A percentile compares a stretch with the other conserved stretches of the same genome.
Evolutionary conservation across 2,888 invertebrate genomes (phyloP).

Genomic region (Cerastoderma edule): DNA sequence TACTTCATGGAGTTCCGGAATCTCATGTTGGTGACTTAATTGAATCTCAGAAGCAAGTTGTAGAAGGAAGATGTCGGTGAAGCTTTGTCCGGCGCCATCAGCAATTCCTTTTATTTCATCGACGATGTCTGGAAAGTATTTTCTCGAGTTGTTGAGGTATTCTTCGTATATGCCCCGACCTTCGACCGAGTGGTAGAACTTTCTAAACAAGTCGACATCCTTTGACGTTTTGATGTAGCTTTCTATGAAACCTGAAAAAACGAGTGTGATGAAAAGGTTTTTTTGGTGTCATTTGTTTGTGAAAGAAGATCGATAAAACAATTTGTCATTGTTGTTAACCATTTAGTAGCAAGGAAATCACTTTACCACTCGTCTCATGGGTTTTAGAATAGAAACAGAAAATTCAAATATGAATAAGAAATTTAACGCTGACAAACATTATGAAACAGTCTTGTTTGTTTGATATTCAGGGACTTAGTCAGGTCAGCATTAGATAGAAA

Average conservation of each 20-base stretch:
- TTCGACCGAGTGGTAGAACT: slow-evolving; percentile 22
- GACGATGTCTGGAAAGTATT: slow-evolving; percentile 36
- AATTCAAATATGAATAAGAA: too few species aligned
- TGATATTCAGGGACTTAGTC: too few species aligned
- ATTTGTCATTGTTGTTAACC: too few species aligned
- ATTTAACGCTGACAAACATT: too few species aligned
- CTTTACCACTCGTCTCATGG: too few species aligned
- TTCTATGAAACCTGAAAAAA: slow-evolving; percentile 33
- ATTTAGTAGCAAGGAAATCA: too few species aligned
- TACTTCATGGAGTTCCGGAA: neutral
- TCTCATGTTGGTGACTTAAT: slow-evolving; percentile 29
- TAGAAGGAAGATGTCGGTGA: slow-evolving; percentile 42
- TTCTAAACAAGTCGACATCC: slow-evolving; percentile 21
- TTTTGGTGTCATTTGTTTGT: too few species aligned
- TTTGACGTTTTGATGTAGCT: slow-evolving; percentile 29
- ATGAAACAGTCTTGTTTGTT: too few species aligned
- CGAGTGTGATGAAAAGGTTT: too few species aligned
- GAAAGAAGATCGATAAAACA: too few species aligned
- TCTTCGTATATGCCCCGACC: slow-evolving; percentile 24
- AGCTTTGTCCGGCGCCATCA: slow-evolving; percentile 30
- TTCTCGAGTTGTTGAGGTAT: slow-evolving; percentile 21
- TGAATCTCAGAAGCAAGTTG: slow-evolving; percentile 39
- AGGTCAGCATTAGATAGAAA: too few species aligned
- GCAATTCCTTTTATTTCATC: slow-evolving; percentile 47
- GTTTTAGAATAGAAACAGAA: too few species aligned